Percentiles rank a stretch among this genome's conserved stretches.
phyloP scores from a whole-genome alignment of 1,140 invertebrate genomes.

The Triops longicaudatus region DNA sequence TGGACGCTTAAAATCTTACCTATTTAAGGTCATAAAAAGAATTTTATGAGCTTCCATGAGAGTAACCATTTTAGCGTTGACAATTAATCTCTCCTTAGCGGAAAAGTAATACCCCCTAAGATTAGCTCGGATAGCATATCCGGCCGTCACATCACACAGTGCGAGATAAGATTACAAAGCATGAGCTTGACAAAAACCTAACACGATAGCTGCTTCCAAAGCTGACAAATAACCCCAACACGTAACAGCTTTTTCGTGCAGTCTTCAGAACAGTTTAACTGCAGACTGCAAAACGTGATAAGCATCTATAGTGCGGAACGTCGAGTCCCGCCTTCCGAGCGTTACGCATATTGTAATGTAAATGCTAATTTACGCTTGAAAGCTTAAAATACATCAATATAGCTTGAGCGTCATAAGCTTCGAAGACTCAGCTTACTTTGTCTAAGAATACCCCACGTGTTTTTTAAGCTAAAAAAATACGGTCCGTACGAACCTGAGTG shows the following conservation, averaged over 20 bases:
- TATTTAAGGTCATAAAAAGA: background rate
- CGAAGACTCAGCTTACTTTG: background rate
- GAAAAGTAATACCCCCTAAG: background rate
- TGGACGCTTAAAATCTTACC: background rate
- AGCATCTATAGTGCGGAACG: no score
- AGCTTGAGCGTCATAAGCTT: background rate
- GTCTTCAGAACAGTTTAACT: no score
- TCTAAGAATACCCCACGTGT: slow-evolving; percentile 11
- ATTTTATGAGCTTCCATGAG: background rate
- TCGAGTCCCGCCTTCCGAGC: no score
- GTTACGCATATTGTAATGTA: no score
- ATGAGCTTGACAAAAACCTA: background rate
- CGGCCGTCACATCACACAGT: background rate
- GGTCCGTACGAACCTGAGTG: background rate
- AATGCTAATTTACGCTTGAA: no score
- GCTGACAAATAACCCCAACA: background rate
- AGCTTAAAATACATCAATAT: background rate
- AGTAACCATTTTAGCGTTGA: no score
- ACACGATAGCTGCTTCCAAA: background rate
- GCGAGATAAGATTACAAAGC: background rate
- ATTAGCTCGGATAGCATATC: background rate
- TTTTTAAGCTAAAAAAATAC: background rate
- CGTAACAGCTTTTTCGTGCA: background rate
- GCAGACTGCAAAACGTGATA: no score
- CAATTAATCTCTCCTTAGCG: no score